These are phyloP conservation scores for Aeoliscus strigatus DNA, from an alignment of 2,797 vertebrate genomes.

Conservation along the genomic window DNA sequence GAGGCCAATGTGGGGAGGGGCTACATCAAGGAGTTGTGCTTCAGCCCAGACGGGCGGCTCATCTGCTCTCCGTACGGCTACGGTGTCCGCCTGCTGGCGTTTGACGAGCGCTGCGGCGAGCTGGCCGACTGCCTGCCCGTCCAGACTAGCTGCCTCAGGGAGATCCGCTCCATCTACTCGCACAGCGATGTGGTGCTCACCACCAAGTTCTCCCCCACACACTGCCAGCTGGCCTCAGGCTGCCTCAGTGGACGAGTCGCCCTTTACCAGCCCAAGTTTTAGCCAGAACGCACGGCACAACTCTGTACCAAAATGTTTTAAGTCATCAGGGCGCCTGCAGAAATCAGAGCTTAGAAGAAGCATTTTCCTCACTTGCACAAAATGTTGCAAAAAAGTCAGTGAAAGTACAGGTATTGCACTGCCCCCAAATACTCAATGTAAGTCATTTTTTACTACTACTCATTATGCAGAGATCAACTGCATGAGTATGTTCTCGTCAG, in stretches of 20 bases:
- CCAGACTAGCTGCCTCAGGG: constrained; percentile 85
- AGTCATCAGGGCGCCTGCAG: constrained; percentile 5
- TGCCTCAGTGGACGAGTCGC: constrained; percentile 97
- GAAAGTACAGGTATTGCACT: too few relatives aligned
- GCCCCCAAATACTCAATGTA: too few relatives aligned
- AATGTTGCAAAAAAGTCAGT: too few relatives aligned
- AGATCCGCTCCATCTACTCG: constrained; percentile 95
- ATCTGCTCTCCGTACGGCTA: constrained; percentile 97
- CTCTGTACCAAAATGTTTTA: constrained; percentile 16
- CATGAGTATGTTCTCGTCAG: too few relatives aligned
- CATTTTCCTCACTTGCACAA: neutral
- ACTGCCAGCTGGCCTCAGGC: constrained; percentile 98
- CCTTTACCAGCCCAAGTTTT: constrained; percentile 98
- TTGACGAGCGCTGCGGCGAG: constrained; percentile 88
- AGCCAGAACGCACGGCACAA: constrained; percentile 46
- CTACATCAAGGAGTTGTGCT: constrained; percentile 98
- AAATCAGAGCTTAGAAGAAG: neutral
- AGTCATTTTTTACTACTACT: too few relatives aligned
- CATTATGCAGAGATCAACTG: too few relatives aligned
- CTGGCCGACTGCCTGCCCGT: constrained; percentile 91
- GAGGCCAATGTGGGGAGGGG: constrained; percentile 96
- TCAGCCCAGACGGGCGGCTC: constrained; percentile 96
- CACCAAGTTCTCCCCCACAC: constrained; percentile 98
- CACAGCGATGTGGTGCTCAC: constrained; percentile 98
- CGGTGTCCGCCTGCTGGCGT: constrained; percentile 93